Base-by-base conservation (phyloP, 2,113 vertebrate genomes). In the Cnemophilus loriae region DNA sequence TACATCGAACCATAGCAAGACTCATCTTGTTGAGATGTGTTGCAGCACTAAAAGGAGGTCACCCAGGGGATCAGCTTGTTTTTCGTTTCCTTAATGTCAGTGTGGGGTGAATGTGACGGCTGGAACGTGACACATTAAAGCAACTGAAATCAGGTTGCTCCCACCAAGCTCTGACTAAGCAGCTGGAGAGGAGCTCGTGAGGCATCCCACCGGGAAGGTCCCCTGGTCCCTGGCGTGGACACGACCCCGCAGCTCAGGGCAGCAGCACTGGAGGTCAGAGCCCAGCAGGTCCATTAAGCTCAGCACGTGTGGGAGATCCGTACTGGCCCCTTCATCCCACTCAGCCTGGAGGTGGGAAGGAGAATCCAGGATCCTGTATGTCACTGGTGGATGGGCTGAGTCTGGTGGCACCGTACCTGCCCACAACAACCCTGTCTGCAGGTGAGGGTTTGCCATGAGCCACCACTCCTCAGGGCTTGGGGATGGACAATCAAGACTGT, bases 151-250 rank as follows among this genome's bases (percentile, higher is more conserved):
- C 89, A 79, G 94, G 93, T 13, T 96, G 95, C 84, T 95, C 94
- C 94, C 96, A 96, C 96, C 91, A 35, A 91, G 95, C 82, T 94
- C 70, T 96, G 94, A 95, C 55, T 95, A 91, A 96, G 93, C 80
- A 87, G 91, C 92, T 65, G 88, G 71, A 92, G 53, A 93, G 70
- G 47, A 95, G 77, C 52, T 82, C 23, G 0, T 53, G 93, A 91
- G 84, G 33, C 53, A 42, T 37, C 77, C 11, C 53, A 13, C 4
- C 2, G 0, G 4, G 20, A 37, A 71, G 41, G 65, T 42, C 33
- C 47, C 59, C 56, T 6, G 47, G 9, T 70, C 42, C 47, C 39
- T 56, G 35, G 33, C 44, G 8, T 21, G 12, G 42, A 21, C 63
- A 42, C 3, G 7, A 8, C 50, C 1, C 6, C 17, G 1, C 0